These are phyloP conservation scores for Dendrolimus kikuchii DNA, from an alignment of 1,140 invertebrate species.

Conservation along the genomic window DNA sequence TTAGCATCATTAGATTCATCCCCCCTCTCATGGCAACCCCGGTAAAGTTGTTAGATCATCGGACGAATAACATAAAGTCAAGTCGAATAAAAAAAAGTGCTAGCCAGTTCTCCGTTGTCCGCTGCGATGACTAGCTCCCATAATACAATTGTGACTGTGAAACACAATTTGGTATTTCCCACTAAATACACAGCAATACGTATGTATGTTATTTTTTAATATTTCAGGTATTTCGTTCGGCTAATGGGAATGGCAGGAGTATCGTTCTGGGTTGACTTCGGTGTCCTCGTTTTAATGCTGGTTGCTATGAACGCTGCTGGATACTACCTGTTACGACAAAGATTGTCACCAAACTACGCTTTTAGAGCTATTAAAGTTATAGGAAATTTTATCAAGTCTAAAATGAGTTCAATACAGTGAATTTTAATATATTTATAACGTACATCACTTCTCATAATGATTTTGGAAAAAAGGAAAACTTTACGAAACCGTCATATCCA, in stretches of 20 bases:
- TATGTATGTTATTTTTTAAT: background rate
- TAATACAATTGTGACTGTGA: no score
- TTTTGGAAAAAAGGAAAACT: no score
- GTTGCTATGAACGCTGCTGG: conserved; percentile 73
- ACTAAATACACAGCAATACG: no score
- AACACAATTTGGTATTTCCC: no score
- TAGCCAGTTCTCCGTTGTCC: no score
- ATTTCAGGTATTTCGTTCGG: conserved; percentile 70
- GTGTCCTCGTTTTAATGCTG: conserved; percentile 72
- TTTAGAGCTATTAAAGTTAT: conserved; percentile 76
- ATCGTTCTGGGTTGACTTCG: conserved; percentile 76
- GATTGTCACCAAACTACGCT: conserved; percentile 78
- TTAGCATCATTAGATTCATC: no score
- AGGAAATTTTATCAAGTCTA: conserved; percentile 74
- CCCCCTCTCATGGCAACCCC: no score
- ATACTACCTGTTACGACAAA: conserved; percentile 78
- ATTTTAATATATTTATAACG: background rate
- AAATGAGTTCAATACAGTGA: conserved; percentile 58
- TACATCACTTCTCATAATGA: background rate
- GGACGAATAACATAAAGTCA: no score
- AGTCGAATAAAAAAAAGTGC: no score
- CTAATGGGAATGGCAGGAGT: conserved; percentile 77
- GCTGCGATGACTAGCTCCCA: no score
- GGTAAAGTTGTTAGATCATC: no score
- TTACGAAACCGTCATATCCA: no score